Conservation (phyloP, 2,113 vertebrate genomes). For the Cynoglossus semilaevis region DNA sequence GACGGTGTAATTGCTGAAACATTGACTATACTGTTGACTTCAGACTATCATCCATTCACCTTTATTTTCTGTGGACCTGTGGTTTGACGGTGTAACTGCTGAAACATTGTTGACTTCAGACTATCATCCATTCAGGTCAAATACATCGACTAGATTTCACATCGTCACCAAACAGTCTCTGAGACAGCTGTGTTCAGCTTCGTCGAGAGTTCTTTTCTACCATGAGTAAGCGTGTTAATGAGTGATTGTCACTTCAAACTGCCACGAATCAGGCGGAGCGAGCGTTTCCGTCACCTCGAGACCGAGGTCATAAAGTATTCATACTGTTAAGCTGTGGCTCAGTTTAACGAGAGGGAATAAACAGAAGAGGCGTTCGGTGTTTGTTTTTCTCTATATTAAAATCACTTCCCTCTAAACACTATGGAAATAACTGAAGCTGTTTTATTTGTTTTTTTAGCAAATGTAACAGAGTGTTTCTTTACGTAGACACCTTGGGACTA, state of each 20-base stretch:
- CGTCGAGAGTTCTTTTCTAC: no score
- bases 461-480: background rate
- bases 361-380: background rate
- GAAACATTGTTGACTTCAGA: no score
- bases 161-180: no score
- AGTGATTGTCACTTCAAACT: background rate
- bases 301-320: background rate
- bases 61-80: no score
- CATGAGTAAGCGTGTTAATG: background rate
- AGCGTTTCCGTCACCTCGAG: background rate
- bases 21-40: no score
- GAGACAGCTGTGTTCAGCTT: no score
- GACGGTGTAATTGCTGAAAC: no score
- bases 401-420: background rate
- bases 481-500: no score
- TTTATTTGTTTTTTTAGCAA: constrained; percentile 1
- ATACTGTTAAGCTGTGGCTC: background rate
- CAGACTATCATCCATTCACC: no score
- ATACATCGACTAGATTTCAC: no score
- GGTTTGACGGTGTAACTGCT: no score
- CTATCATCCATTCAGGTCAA: no score
- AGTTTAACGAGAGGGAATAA: background rate
- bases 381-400: background rate
- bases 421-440: background rate
- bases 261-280: background rate